Percentiles rank a stretch among this genome's conserved stretches.
phyloP scores from a whole-genome alignment of 1,140 invertebrate genomes.

The Ceratosolen solmsi region DNA sequence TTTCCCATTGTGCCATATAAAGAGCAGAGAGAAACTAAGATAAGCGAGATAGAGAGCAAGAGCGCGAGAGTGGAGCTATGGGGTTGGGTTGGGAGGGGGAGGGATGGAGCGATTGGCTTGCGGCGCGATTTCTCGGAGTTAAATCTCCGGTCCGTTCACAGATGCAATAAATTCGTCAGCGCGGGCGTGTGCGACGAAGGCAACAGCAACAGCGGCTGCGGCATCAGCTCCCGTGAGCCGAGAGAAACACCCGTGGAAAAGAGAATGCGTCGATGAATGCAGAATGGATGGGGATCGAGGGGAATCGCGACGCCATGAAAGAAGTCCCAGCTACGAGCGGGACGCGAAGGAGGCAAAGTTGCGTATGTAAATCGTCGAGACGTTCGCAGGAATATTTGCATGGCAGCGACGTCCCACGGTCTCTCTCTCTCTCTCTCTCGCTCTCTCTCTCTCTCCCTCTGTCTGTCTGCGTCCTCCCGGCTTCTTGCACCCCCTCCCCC shows the following conservation, averaged over 20 bases:
- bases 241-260: conserved; percentile 60
- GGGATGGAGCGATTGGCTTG: conserved; percentile 7
- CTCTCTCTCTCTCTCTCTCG: conserved; percentile 15
- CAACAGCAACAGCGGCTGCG: background rate
- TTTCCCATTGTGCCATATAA: background rate
- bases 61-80: background rate
- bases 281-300: conserved; percentile 63
- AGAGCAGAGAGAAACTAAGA: background rate
- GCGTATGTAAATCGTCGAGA: conserved; percentile 63
- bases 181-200: conserved; percentile 27
- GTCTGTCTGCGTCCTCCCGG: too few species aligned
- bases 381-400: conserved; percentile 60
- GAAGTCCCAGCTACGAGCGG: background rate
- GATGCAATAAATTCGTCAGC: conserved; percentile 54
- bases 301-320: conserved; percentile 58
- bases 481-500: too few species aligned
- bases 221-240: conserved; percentile 15
- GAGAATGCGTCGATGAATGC: conserved; percentile 66
- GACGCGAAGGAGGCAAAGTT: conserved; percentile 56
- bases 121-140: conserved; percentile 45
- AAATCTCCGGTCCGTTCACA: conserved; percentile 43
- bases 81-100: background rate
- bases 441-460: too few species aligned
- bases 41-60: background rate
- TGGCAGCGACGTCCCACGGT: conserved; percentile 60